Conservation (phyloP, 2,797 vertebrate genomes). For the Chelon auratus region DNA sequence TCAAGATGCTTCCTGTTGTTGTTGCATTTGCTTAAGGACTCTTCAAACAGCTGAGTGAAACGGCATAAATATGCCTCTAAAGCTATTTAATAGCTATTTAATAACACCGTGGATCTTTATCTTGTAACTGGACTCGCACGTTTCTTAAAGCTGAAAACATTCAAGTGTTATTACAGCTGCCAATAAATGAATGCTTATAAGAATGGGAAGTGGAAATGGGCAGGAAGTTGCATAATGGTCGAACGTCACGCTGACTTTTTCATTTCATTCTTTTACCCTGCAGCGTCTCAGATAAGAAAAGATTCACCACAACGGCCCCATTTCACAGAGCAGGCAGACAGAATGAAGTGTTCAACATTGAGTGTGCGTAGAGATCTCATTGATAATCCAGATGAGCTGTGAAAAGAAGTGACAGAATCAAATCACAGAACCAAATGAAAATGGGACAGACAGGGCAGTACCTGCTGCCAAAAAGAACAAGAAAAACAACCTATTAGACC, state of each 20-base stretch:
- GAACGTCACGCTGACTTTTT: neutral
- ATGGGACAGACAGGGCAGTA: too few species aligned
- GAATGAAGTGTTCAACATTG: neutral
- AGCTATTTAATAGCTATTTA: too few species aligned
- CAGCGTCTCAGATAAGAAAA: neutral
- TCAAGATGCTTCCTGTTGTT: constrained; percentile 11
- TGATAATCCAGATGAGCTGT: neutral
- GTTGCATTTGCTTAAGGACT: too few species aligned
- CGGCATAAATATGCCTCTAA: too few species aligned
- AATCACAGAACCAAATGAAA: too few species aligned
- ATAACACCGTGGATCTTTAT: too few species aligned
- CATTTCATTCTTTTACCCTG: neutral
- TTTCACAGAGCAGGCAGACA: neutral
- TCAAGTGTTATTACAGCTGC: too few species aligned
- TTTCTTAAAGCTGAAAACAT: too few species aligned
- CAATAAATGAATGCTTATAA: neutral
- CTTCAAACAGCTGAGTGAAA: too few species aligned
- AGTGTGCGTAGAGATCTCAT: neutral
- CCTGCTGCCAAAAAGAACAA: too few species aligned
- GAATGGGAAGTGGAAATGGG: neutral
- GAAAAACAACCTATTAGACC: too few species aligned
- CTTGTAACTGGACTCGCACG: too few species aligned
- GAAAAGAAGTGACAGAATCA: neutral
- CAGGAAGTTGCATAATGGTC: constrained; percentile 22
- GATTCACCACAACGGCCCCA: neutral